Base-by-base conservation (phyloP, 2,113 vertebrate genomes). In the Lophura nycthemera region DNA sequence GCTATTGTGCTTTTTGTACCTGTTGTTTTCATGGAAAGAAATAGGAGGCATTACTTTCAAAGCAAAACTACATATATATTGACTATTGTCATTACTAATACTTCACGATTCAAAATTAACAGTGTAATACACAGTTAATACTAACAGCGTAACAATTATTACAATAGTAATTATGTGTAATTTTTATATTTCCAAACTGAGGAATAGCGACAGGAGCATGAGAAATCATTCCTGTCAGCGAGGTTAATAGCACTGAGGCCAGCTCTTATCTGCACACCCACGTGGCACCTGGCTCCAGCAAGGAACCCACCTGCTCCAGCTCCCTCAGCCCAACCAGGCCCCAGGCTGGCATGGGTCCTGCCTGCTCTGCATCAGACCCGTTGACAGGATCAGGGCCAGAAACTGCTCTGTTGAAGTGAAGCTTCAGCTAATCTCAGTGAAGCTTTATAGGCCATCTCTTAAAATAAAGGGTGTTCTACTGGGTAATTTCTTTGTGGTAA, bases 181-280 rank as follows among this genome's bases (percentile, higher is more conserved):
- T 52, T 81, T 69, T 59, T 27, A 7, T 40, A 1, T 50, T 84
- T 78, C 60, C 72, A 24, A 82, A 36, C 29, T 14, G 30, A 84
- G 22, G 34, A 71, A 64, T 4, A 54, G 13, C 40, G 54, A 10
- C 47, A 79, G 85, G 17, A 83, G 52, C 0, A 2, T 11, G 7
- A 59, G 6, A 77, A 59, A 32, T 29, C 61, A 66, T 48, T 90
- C 36, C n/a, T 9, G 19, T 1, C 2, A 8, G 24, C 40, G 76
- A 87, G 36, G 60, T 11, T 32, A 57, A 45, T 17, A 61, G 19
- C 36, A 19, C 11, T 45, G 48, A 54, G 27, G 52, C n/a, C 63
- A 70, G 11, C 24, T 40, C 14, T 75, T 38, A 65, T 11, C 0
- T 2, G 36, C 30, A 81, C 0, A 1, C 12, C 16, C 30, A 5